Conservation (phyloP, 2,797 vertebrate species). For the Coregonus sp. region DNA sequence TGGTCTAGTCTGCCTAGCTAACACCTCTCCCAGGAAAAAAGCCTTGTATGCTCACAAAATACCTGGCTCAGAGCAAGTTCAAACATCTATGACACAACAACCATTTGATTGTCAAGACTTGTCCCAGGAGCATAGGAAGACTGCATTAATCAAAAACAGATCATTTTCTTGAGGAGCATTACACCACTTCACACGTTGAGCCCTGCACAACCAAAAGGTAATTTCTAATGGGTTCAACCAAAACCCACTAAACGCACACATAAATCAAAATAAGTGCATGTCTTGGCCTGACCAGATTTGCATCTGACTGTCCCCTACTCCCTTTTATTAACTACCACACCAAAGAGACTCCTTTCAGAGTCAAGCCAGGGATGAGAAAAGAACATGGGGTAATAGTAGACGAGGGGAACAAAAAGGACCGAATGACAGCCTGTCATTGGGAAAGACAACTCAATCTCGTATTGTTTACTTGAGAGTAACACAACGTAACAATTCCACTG, state of each 20-base stretch:
- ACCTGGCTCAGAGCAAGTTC: not conserved
- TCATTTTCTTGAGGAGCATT: not conserved
- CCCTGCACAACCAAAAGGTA: not conserved
- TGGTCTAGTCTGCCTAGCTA: not conserved
- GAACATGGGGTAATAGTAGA: not conserved
- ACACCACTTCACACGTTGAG: not conserved
- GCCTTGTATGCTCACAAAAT: not conserved
- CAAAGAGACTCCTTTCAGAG: not conserved
- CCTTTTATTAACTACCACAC: not conserved
- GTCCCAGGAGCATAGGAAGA: not conserved
- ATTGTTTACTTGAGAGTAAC: not conserved
- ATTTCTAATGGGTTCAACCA: not conserved
- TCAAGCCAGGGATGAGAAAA: conserved; percentile 7
- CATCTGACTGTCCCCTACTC: not conserved
- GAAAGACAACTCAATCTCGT: conserved; percentile 37
- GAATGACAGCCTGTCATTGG: conserved; percentile 34
- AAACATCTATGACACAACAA: conserved; percentile 14
- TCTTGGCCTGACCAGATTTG: not conserved
- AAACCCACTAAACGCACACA: not conserved
- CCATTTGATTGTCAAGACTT: conserved; percentile 13
- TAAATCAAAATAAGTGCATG: not conserved
- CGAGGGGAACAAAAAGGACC: conserved; percentile 8
- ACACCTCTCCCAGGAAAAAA: not conserved
- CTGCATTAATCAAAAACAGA: not conserved
- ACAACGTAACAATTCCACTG: conserved; percentile 1